Evolutionary conservation across 2,113 vertebrate genomes (phyloP).

Genomic region (Pterophyllum scalare): DNA sequence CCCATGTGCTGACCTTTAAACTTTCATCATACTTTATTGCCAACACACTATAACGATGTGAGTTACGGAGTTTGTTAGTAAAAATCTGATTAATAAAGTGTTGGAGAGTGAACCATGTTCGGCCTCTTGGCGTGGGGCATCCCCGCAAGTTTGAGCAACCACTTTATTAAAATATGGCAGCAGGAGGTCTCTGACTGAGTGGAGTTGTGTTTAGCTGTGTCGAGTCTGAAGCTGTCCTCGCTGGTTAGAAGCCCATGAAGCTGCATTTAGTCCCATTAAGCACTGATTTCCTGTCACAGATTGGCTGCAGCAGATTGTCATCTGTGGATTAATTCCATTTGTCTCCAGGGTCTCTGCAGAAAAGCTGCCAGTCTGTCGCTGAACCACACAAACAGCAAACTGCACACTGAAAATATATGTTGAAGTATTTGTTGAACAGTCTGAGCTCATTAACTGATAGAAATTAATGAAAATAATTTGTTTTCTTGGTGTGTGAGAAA

Average conservation of each 20-base stretch:
- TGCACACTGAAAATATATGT: neutral
- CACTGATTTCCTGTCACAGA: slow-evolving; percentile 18
- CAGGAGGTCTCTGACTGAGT: neutral
- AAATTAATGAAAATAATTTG: neutral
- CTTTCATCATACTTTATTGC: neutral
- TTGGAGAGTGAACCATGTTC: neutral
- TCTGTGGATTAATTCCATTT: slow-evolving; percentile 24
- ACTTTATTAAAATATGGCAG: neutral
- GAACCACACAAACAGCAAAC: neutral
- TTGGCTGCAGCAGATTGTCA: slow-evolving; percentile 5
- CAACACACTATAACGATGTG: too few species aligned
- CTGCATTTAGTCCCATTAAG: neutral
- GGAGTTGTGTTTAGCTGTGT: neutral
- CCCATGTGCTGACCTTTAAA: neutral
- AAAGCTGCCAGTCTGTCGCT: slow-evolving; percentile 24
- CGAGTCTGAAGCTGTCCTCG: neutral
- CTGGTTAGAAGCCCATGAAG: neutral
- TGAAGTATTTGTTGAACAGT: too few species aligned
- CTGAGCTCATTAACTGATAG: neutral
- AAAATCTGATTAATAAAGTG: neutral
- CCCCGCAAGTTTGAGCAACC: neutral
- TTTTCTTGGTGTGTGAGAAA: neutral
- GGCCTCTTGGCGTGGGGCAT: neutral
- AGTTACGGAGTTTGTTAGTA: too few species aligned
- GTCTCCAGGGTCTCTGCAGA: slow-evolving; percentile 7